Evolutionary conservation across 2,113 vertebrate genomes (phyloP).

Genomic region (Regulus satrapa): DNA sequence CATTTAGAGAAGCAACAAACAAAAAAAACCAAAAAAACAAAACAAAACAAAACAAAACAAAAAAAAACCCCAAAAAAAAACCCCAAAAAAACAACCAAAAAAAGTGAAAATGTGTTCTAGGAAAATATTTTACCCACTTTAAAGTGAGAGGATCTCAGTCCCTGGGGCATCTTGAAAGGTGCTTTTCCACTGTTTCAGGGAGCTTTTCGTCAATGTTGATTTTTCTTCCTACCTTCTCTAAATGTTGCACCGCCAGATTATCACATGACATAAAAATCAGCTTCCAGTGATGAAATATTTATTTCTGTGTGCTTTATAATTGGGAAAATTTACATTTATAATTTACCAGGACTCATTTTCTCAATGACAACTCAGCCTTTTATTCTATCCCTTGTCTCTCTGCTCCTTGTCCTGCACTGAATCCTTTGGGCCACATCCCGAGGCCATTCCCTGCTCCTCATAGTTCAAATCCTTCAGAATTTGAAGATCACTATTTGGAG

Average conservation of each 20-base stretch:
- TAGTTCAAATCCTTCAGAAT: not conserved
- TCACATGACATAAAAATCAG: accelerated
- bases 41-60: no score
- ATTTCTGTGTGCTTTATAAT: not conserved
- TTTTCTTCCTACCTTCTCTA: not conserved
- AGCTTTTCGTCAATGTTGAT: not conserved
- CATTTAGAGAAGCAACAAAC: not conserved
- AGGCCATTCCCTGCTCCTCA: not conserved
- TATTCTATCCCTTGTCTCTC: not conserved
- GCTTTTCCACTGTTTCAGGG: not conserved
- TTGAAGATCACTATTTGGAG: not conserved
- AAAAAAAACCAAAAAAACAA: no score
- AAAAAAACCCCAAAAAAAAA: no score
- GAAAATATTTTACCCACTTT: not conserved
- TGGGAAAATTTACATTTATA: not conserved
- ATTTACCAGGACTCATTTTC: not conserved
- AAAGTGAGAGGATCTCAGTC: not conserved
- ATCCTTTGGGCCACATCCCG: not conserved
- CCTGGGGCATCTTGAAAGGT: not conserved
- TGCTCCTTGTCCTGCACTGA: not conserved
- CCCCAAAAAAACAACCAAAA: no score
- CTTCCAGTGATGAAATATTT: not conserved
- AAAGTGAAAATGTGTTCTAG: not conserved
- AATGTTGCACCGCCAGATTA: not conserved
- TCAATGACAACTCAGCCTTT: not conserved